These are phyloP conservation scores for Eupithecia centaureata DNA, from an alignment of 2,888 invertebrate genomes.

Conservation along the genomic window DNA sequence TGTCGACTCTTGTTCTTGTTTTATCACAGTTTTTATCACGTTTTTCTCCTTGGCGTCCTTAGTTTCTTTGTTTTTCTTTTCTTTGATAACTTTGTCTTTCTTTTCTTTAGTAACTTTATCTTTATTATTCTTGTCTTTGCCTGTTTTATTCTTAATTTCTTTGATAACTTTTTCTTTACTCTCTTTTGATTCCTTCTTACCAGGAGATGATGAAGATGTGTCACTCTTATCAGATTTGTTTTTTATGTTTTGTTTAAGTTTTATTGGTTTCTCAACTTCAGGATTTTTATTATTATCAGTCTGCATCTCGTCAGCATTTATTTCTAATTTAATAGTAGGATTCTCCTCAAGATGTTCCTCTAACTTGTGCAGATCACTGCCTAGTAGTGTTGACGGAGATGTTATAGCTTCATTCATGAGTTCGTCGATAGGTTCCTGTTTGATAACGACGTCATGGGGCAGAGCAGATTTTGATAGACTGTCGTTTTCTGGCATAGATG, in stretches of 20 bases:
- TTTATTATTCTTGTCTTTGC: constrained; percentile 51
- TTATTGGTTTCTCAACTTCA: constrained; percentile 52
- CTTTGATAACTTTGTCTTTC: constrained; percentile 51
- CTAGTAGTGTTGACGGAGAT: constrained; percentile 34
- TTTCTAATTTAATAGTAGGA: not conserved
- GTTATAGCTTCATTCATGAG: constrained; percentile 43
- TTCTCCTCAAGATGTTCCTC: constrained; percentile 57
- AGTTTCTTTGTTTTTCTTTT: constrained; percentile 57
- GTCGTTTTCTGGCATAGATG: constrained; percentile 33
- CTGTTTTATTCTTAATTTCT: constrained; percentile 49
- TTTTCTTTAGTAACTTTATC: constrained; percentile 43
- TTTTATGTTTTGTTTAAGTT: constrained; percentile 58
- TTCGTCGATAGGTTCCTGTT: constrained; percentile 73
- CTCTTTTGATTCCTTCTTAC: constrained; percentile 60
- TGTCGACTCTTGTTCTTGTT: constrained; percentile 72
- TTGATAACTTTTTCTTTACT: constrained; percentile 66
- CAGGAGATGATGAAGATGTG: constrained; percentile 33
- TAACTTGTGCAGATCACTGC: constrained; percentile 51
- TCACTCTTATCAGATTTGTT: constrained; percentile 55
- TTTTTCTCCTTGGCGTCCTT: constrained; percentile 50
- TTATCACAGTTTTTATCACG: constrained; percentile 57
- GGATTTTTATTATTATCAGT: constrained; percentile 29
- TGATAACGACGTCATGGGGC: constrained; percentile 48
- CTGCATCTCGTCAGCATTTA: constrained; percentile 35
- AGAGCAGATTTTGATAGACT: constrained; percentile 23